phyloP scores from a whole-genome alignment of 2,888 invertebrate species.

The Mantis religiosa region DNA sequence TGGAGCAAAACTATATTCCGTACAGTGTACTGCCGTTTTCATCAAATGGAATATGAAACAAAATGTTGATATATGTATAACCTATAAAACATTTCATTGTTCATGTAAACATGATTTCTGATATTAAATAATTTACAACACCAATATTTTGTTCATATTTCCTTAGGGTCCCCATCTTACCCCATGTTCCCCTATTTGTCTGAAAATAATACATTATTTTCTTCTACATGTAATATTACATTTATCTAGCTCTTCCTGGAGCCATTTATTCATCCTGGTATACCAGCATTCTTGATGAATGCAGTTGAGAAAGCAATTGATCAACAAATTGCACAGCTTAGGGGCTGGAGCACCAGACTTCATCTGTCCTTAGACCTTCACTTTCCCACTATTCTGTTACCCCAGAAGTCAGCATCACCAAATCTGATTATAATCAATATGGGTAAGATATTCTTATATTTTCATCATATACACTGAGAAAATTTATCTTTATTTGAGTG shows the following conservation, averaged over 20 bases:
- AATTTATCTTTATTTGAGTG: neutral
- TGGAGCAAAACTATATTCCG: too few species aligned
- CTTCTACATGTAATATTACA: slow-evolving; percentile 6
- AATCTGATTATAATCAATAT: slow-evolving; percentile 71
- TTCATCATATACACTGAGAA: neutral
- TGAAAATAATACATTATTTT: too few species aligned
- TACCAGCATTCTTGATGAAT: slow-evolving; percentile 30
- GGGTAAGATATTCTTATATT: slow-evolving; percentile 47
- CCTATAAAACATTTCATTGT: too few species aligned
- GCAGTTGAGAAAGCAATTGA: slow-evolving; percentile 45
- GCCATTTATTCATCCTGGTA: slow-evolving; percentile 45
- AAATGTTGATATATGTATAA: too few species aligned
- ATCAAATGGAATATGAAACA: too few species aligned
- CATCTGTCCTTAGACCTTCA: slow-evolving; percentile 64
- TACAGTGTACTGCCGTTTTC: too few species aligned
- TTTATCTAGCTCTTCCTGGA: slow-evolving; percentile 53
- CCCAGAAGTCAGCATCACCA: slow-evolving; percentile 74
- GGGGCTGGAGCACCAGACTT: slow-evolving; percentile 51
- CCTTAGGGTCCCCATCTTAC: too few species aligned
- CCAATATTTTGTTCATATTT: too few species aligned
- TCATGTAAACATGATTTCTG: too few species aligned
- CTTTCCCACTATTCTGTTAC: slow-evolving; percentile 70
- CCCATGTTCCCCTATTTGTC: too few species aligned
- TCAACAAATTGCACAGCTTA: slow-evolving; percentile 42
- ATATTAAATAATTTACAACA: too few species aligned